Base-by-base conservation (phyloP, 2,888 invertebrate genomes). In the Carabus problematicus region DNA sequence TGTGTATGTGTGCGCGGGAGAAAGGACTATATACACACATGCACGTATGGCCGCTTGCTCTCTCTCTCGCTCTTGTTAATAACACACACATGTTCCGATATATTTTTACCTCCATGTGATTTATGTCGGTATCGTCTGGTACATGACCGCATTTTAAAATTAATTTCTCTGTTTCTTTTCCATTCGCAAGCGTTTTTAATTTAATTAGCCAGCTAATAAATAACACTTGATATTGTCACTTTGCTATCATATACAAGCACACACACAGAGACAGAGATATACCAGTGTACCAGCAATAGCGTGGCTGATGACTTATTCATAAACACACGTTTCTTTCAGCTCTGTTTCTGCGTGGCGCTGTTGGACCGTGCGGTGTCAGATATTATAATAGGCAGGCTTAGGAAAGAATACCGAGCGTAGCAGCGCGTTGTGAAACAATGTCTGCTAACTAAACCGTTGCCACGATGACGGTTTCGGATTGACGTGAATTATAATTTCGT, bases 21-120 rank as follows among this genome's bases (percentile, higher is more conserved):
- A 29, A 29, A 29, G 29, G 29, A 29, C 3, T 29, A 29, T 29
- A 2, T 29, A 29, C 6, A 29, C 29, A 29, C 29, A 29, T 6
- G 29, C 29, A 29, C 29, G 29, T 29, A 29, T 29, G 29, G 3
- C 2, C 29, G 29, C 29, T 29, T 29, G 29, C 14, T 29, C 18
- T 54, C 14, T 11, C 18, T 1, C 18, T 18, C 58, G 11, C 29
- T 12, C 59, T 59, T 59, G 59, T 69, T 69, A 69, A 69, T 69
- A 69, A 62, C 69, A 39, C 61, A 45, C 69, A 69, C 62, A 69
- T 69, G 69, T 69, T 69, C 45, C 69, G 40, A 69, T 69, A 69
- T 69, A 69, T 69, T 69, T 69, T 69, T 69, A 69, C 69, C 69
- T 62, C 62, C 2, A 8, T 52, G 52, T 69, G 69, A 69, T 69